A percentile compares a stretch with the other conserved stretches of the same genome.
phyloP scores from a whole-genome alignment of 2,113 vertebrate species.

The Naja naja region DNA sequence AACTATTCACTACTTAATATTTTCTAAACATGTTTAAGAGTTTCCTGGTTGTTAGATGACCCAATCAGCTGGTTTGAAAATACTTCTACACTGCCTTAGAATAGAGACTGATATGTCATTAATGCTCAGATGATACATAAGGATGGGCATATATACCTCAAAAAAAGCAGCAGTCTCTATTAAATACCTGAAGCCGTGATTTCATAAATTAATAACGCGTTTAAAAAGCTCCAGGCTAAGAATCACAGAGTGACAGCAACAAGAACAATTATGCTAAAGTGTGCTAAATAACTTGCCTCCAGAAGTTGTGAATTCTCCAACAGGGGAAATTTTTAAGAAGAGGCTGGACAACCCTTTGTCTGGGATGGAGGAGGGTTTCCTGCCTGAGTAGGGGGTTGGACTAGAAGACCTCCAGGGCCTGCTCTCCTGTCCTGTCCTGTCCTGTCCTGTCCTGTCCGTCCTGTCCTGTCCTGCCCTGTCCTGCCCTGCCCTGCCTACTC shows the following conservation, averaged over 20 bases:
- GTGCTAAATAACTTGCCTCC: no score
- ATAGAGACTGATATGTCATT: not conserved
- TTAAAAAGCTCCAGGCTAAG: not conserved
- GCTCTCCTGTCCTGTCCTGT: no score
- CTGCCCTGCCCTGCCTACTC: no score
- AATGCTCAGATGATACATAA: not conserved
- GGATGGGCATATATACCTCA: not conserved
- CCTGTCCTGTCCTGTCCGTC: no score
- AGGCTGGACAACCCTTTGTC: no score
- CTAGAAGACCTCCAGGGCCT: no score
- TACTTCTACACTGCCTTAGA: not conserved
- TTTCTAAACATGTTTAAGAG: not conserved
- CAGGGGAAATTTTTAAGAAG: no score
- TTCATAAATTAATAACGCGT: constrained; percentile 1
- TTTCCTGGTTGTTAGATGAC: not conserved
- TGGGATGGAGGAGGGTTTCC: no score
- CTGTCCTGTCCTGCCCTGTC: no score
- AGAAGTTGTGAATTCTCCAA: no score
- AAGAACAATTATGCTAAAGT: not conserved
- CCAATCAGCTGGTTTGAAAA: not conserved
- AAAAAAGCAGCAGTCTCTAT: not conserved
- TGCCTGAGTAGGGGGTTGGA: no score
- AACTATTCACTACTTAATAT: not conserved
- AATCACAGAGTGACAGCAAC: constrained; percentile 5
- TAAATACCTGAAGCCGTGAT: constrained; percentile 7